Evolutionary conservation across 2,113 vertebrate species (phyloP).

Genomic region (Tyrannus savana): DNA sequence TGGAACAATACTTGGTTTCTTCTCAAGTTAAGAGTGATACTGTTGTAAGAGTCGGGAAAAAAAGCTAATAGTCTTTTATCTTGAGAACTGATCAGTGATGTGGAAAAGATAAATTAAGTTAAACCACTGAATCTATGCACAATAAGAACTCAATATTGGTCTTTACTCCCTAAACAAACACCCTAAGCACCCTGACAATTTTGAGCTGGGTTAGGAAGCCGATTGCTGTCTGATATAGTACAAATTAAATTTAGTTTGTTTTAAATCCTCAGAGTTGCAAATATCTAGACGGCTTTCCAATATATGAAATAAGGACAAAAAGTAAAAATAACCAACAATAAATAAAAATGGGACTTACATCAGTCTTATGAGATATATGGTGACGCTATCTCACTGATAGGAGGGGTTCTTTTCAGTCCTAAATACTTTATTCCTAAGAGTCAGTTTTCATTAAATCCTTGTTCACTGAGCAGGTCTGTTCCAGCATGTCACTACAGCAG

Average conservation of each 20-base stretch:
- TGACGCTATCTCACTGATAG: background rate
- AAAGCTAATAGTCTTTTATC: background rate
- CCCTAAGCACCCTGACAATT: background rate
- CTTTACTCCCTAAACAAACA: background rate
- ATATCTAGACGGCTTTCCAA: background rate
- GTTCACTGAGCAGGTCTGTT: background rate
- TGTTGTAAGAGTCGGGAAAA: background rate
- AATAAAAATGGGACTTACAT: background rate
- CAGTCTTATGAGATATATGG: background rate
- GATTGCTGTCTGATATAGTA: background rate
- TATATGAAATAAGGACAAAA: background rate
- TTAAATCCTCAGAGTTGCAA: background rate
- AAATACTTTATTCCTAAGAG: background rate
- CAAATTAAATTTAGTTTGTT: background rate
- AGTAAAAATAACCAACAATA: background rate
- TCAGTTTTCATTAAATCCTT: background rate
- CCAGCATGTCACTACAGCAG: background rate
- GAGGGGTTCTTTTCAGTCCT: background rate
- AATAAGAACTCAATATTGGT: background rate
- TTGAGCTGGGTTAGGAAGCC: background rate
- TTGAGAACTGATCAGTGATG: background rate
- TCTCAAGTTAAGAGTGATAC: background rate
- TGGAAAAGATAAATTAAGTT: conserved; percentile 13
- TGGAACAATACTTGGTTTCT: background rate
- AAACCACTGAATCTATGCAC: background rate